phyloP scores from a whole-genome alignment of 2,797 vertebrate genomes.

The Coranthus polyacanthus region DNA sequence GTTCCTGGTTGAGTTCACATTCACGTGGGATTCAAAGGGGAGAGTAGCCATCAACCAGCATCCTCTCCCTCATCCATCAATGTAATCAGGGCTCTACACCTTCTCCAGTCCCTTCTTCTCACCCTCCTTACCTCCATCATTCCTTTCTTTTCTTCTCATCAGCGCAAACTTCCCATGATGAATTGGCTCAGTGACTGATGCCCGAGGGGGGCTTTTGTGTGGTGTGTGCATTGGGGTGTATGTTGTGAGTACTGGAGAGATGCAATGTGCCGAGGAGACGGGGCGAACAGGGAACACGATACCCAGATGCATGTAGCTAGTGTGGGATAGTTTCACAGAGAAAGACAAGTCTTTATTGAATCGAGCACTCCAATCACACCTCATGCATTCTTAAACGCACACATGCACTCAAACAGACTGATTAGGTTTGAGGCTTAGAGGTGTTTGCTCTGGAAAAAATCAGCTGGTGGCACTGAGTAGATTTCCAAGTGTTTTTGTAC shows the following conservation, averaged over 20 bases:
- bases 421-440: conserved; percentile 18
- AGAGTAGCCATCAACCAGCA: conserved; percentile 52
- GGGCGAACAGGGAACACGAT: conserved; percentile 41
- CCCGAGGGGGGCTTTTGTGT: conserved; percentile 47
- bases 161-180: conserved; percentile 69
- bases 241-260: conserved; percentile 16
- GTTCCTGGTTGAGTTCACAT: conserved; percentile 37
- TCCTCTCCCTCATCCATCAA: conserved; percentile 74
- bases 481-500: conserved; percentile 23
- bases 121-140: conserved; percentile 29
- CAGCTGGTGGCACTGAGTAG: conserved; percentile 3
- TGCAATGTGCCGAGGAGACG: conserved; percentile 11
- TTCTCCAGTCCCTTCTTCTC: conserved; percentile 37
- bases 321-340: conserved; percentile 6
- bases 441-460: conserved; percentile 31
- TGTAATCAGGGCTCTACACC: conserved; percentile 39
- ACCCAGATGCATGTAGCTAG: conserved; percentile 36
- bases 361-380: conserved; percentile 34
- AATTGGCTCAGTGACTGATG: conserved; percentile 71
- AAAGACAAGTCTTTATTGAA: conserved; percentile 29
- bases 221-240: conserved; percentile 13
- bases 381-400: conserved; percentile 21
- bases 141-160: conserved; percentile 44
- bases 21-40: conserved; percentile 30
- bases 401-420: conserved; percentile 8